Conservation (phyloP, 2,888 invertebrate species). For the Lepidocyrtoides sp. region DNA sequence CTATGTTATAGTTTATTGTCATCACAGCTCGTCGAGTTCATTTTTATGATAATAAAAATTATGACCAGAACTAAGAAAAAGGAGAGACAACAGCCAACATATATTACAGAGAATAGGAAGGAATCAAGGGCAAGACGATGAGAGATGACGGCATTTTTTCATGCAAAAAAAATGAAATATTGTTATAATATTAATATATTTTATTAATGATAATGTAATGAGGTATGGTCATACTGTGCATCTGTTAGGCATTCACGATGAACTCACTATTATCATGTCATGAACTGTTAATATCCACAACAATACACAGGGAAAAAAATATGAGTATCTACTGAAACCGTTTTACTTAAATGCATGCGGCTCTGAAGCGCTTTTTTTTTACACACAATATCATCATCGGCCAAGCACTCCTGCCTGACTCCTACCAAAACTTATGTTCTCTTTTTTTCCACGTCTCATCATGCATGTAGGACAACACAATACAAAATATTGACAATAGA, state of each 20-base stretch:
- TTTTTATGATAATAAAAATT: slow-evolving; percentile 63
- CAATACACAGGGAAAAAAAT: background rate
- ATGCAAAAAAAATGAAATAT: slow-evolving; percentile 43
- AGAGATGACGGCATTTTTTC: slow-evolving; percentile 17
- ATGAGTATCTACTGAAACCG: too few relatives aligned
- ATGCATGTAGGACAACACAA: slow-evolving; percentile 38
- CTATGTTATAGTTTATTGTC: slow-evolving; percentile 46
- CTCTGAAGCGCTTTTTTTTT: too few relatives aligned
- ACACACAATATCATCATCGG: too few relatives aligned
- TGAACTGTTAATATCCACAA: slow-evolving; percentile 46
- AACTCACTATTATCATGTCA: slow-evolving; percentile 15
- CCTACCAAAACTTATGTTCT: too few relatives aligned
- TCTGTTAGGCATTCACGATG: slow-evolving; percentile 24
- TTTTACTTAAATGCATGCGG: background rate
- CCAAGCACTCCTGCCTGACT: too few relatives aligned
- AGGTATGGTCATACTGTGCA: slow-evolving; percentile 16
- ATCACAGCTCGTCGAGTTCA: slow-evolving; percentile 17
- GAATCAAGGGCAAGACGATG: slow-evolving; percentile 44
- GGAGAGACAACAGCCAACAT: background rate
- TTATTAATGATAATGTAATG: slow-evolving; percentile 33
- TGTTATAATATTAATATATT: slow-evolving; percentile 21
- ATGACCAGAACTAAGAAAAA: slow-evolving; percentile 45
- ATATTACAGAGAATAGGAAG: background rate
- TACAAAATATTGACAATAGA: slow-evolving; percentile 25
- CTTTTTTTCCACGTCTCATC: too few relatives aligned